A percentile compares a stretch with the other conserved stretches of the same genome.
Evolutionary conservation across 2,113 vertebrate species (phyloP).

Genomic region (Morone chrysops): DNA sequence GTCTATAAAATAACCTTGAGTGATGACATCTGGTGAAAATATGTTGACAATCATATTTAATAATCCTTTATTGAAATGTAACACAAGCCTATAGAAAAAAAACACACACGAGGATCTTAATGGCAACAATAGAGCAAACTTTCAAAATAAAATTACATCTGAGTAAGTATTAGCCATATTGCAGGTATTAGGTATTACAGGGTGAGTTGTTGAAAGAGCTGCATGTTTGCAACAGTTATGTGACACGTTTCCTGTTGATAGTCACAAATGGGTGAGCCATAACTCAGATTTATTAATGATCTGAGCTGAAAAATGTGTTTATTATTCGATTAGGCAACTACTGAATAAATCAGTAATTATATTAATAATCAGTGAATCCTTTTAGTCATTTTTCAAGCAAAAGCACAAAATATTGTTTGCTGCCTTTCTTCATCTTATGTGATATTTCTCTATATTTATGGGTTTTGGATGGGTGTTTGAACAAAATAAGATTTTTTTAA

Average conservation of each 20-base stretch:
- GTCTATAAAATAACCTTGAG: not conserved
- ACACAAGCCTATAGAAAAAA: not conserved
- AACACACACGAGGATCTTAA: not conserved
- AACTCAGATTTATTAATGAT: not conserved
- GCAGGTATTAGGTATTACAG: not conserved
- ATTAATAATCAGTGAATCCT: not conserved
- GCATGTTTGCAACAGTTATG: not conserved
- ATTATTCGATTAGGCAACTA: not conserved
- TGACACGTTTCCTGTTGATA: not conserved
- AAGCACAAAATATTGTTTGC: not conserved
- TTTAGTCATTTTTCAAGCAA: not conserved
- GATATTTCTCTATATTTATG: not conserved
- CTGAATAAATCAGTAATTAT: not conserved
- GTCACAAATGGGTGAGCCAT: not conserved
- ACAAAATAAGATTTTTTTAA: not conserved
- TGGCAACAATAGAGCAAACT: not conserved
- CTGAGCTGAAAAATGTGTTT: not conserved
- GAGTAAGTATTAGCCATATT: not conserved
- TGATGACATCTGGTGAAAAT: slow-evolving; percentile 1
- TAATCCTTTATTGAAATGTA: not conserved
- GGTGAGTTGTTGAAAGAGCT: not conserved
- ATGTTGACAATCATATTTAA: not conserved
- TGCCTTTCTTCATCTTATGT: not conserved
- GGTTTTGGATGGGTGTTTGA: not conserved
- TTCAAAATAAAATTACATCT: not conserved